Evolutionary conservation across 2,888 invertebrate species (phyloP), one percentile per base, ranked within the genome.

Genomic region (Drosophila histrio): DNA sequence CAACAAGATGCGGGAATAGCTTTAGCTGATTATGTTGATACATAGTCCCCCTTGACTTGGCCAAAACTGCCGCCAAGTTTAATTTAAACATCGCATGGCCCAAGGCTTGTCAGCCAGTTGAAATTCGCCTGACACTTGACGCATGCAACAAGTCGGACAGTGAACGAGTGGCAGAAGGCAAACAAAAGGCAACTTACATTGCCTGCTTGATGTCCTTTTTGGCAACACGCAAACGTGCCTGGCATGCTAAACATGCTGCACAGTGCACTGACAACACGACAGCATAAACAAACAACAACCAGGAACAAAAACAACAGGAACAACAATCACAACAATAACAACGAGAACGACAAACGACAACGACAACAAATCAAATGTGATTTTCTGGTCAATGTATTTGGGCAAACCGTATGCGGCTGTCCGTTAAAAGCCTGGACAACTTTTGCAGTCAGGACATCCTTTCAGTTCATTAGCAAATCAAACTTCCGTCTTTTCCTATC

Each of bases 401-500:
- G 46, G 44, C 52, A 46, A 50, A 46, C 17, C 43, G 58, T 44
- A 57, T 66, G 68, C 47, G 28, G 28, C 34, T 49, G 46, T 60
- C 49, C 15, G 41, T 58, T 50, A 58, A 58, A 67, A 28, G 36
- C 17, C 43, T 47, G 60, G 30, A 49, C 59, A 72, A 60, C 49
- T 28, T 77, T 73, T 47, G 22, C 47, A 65, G 65, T 46, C 66
- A 65, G 68, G 65, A 80, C 68, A 67, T 75, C 72, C 71, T 78
- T 73, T 64, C 87, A 66, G 73, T 87, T 87, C 87, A 89, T 87
- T 89, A 89, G 86, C 88, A 87, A 89, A 89, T 89, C 86, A 82
- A 89, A 85, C 86, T 89, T 89, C 88, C 87, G 79, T 53, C 77
- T 78, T 61, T 34, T 11, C 57, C 69, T 3, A n/a, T 17, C 32